Evolutionary conservation across 2,888 invertebrate genomes (phyloP).

Genomic region (Yponomeuta malinellus): DNA sequence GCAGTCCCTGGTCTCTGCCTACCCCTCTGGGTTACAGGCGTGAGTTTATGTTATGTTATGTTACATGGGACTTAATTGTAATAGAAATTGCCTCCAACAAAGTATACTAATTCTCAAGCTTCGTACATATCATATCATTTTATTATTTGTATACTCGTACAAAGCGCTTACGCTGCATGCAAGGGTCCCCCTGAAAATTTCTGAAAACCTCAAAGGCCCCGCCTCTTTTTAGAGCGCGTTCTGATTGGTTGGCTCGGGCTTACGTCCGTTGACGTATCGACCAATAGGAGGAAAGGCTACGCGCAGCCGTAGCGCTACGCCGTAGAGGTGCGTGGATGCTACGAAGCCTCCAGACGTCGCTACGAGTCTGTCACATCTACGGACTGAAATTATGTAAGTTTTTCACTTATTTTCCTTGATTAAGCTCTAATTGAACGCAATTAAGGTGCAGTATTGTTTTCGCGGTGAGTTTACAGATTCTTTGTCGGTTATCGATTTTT

Average conservation of each 20-base stretch:
- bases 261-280: constrained; percentile 47
- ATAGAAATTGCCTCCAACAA: not conserved
- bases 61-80: too few relatives aligned
- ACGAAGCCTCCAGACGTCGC: constrained; percentile 48
- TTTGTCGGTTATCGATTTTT: constrained; percentile 13
- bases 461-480: not conserved
- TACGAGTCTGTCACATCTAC: constrained; percentile 60
- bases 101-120: constrained; percentile 3
- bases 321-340: constrained; percentile 57
- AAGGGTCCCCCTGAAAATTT: constrained; percentile 62
- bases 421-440: not conserved
- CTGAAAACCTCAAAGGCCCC: constrained; percentile 64
- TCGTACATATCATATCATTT: constrained; percentile 2
- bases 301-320: constrained; percentile 65
- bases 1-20: too few relatives aligned
- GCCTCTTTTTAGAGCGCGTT: constrained; percentile 53
- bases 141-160: constrained; percentile 4
- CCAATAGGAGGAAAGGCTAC: constrained; percentile 58
- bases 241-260: constrained; percentile 53
- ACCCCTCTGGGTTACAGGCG: too few relatives aligned
- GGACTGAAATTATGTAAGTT: constrained; percentile 68
- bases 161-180: constrained; percentile 26
- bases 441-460: not conserved
- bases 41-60: too few relatives aligned
- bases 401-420: constrained; percentile 15